phyloP scores from a whole-genome alignment of 2,888 invertebrate genomes.

The Drosophila diplacantha region DNA sequence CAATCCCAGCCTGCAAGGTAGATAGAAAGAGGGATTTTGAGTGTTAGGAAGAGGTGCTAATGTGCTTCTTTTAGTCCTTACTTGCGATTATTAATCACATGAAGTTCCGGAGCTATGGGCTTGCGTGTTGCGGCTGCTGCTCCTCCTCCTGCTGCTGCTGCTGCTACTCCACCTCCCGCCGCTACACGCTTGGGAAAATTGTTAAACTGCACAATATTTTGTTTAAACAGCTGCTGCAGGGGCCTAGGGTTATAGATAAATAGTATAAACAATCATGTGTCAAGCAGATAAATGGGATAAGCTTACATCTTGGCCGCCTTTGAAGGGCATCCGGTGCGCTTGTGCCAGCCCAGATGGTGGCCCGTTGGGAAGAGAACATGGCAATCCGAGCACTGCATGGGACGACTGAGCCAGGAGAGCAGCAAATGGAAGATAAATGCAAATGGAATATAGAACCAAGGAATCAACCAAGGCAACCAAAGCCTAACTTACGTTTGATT shows the following conservation, averaged over 20 bases:
- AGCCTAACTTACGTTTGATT: slow-evolving; percentile 73
- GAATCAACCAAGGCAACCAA: not conserved
- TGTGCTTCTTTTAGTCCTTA: slow-evolving; percentile 40
- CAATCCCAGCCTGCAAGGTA: slow-evolving; percentile 47
- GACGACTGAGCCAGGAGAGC: slow-evolving; percentile 62
- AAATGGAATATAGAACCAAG: not conserved
- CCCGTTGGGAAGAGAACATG: slow-evolving; percentile 77
- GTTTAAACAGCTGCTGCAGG: slow-evolving; percentile 76
- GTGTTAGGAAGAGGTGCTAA: fast-evolving
- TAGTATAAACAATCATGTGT: not conserved
- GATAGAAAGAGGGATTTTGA: too few species aligned
- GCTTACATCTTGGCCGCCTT: slow-evolving; percentile 75
- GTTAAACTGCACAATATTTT: slow-evolving; percentile 76
- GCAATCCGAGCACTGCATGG: slow-evolving; percentile 77
- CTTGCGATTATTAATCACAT: slow-evolving; percentile 75
- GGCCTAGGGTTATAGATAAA: slow-evolving; percentile 59
- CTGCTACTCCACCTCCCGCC: not conserved
- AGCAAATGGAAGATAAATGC: too few species aligned
- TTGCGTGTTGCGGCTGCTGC: slow-evolving; percentile 41
- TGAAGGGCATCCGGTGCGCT: slow-evolving; percentile 77
- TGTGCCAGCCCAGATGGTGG: slow-evolving; percentile 77
- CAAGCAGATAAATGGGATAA: not conserved
- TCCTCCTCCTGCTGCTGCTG: not conserved
- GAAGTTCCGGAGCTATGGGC: slow-evolving; percentile 59
- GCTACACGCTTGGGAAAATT: slow-evolving; percentile 74